Base-by-base conservation (phyloP, 2,888 invertebrate species). In the Thyatira batis region DNA sequence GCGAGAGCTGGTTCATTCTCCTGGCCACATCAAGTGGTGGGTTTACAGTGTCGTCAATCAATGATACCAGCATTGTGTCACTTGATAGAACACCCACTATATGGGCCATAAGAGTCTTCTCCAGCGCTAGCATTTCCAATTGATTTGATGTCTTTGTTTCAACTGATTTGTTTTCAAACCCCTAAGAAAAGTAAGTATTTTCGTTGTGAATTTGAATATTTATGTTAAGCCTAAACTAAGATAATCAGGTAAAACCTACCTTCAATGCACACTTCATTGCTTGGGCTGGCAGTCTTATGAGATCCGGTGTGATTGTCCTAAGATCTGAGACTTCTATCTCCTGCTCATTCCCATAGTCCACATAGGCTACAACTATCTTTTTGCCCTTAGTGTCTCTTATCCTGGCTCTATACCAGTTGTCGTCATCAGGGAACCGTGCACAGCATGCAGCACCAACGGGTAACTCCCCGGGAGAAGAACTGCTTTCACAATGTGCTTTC, bases 271-370 rank as follows among this genome's bases (percentile, higher is more conserved):
- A 97, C 74, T 94, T 94, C 66, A 97, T 92, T 0, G 96, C 96
- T 84, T 96, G 96, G 1, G 95, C 94, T 17, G 94, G 94, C 54
- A 96, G 85, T 61, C 87, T 91, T 3, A 96, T 87, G 60, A 95
- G 89, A 52, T 94, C 93, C 3, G 94, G 92, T 3, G 94, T 93
- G 21, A 97, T 95, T 20, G 92, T 88, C 57, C 95, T 94, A 25
- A 97, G 82, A 33, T 94, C 85, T 10, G 92, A 86, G 0, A 92
- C 79, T 6, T 92, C 82, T 1, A 97, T 94, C n/a, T 93, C 93
- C 78, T 98, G 98, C 73, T 97, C 95, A 85, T 99, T 99, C 5
- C 99, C 99, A 88, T 97, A 99, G 89, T 99, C 99, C 13, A 99
- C 95, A 87, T 98, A 99, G 2, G 95, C 92, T 0, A 99, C 96